Evolutionary conservation across 2,888 invertebrate species (phyloP).

Genomic region (Hypercompe scribonia): DNA sequence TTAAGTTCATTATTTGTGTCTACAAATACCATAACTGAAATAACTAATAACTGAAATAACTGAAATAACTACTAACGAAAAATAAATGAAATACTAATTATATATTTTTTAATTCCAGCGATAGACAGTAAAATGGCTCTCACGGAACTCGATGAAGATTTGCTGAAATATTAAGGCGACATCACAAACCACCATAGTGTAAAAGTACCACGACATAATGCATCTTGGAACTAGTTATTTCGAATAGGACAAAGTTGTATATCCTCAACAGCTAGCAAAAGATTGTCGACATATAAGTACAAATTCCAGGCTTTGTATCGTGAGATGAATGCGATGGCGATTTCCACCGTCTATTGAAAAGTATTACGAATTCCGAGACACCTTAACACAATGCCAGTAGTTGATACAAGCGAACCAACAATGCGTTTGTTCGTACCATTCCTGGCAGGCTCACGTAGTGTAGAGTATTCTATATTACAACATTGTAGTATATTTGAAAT

Average conservation of each 20-base stretch:
- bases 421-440: neutral
- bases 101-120: slow-evolving; percentile 63
- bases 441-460: slow-evolving; percentile 14
- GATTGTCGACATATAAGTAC: slow-evolving; percentile 10
- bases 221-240: neutral
- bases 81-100: neutral
- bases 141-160: slow-evolving; percentile 76
- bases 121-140: slow-evolving; percentile 84
- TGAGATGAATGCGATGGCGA: neutral
- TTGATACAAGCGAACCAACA: neutral
- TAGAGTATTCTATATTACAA: slow-evolving; percentile 22
- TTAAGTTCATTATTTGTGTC: too few relatives aligned
- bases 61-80: too few relatives aligned
- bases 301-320: slow-evolving; percentile 3
- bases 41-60: too few relatives aligned
- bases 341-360: neutral
- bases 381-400: neutral
- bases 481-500: slow-evolving; percentile 42
- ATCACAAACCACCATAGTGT: slow-evolving; percentile 4
- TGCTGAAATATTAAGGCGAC: slow-evolving; percentile 75
- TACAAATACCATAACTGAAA: too few relatives aligned
- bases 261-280: neutral
- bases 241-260: neutral
- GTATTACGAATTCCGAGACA: neutral
- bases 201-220: neutral